A percentile compares a stretch with the other conserved stretches of the same genome.
These are phyloP conservation scores for Arizona elegans DNA, from an alignment of 2,113 vertebrate genomes.

Conservation along the genomic window DNA sequence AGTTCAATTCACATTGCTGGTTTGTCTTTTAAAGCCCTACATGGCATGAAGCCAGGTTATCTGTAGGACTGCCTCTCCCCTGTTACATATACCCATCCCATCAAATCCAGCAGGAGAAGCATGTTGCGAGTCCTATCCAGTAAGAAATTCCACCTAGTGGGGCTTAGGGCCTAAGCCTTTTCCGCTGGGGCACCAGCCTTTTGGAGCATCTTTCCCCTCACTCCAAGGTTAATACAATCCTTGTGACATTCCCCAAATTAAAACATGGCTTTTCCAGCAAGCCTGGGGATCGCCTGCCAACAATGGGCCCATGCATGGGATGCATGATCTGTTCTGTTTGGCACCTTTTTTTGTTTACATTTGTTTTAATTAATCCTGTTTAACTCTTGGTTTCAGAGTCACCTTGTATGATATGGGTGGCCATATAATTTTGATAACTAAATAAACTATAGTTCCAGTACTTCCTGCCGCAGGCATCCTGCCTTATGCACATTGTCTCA, in stretches of 20 bases:
- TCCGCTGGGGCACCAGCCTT: not conserved
- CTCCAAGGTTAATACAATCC: not conserved
- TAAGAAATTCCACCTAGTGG: not conserved
- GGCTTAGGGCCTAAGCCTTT: not conserved
- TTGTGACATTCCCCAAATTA: not conserved
- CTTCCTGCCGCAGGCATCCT: not conserved
- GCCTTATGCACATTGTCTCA: not conserved
- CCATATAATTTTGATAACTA: not conserved
- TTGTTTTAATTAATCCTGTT: too few relatives aligned
- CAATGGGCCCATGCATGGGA: not conserved
- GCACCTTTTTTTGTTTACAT: not conserved
- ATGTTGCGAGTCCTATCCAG: not conserved
- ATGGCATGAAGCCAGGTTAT: too few relatives aligned
- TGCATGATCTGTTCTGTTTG: not conserved
- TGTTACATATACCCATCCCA: not conserved
- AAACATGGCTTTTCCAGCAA: not conserved
- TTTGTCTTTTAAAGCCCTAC: too few relatives aligned
- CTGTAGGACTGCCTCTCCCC: too few relatives aligned
- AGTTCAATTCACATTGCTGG: too few relatives aligned
- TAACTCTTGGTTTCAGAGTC: too few relatives aligned
- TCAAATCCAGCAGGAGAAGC: not conserved
- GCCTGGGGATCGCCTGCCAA: not conserved
- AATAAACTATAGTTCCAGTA: not conserved
- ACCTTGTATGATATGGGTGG: not conserved
- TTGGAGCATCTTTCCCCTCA: not conserved